phyloP scores from a whole-genome alignment of 2,888 invertebrate genomes.

The Melieria picta region DNA sequence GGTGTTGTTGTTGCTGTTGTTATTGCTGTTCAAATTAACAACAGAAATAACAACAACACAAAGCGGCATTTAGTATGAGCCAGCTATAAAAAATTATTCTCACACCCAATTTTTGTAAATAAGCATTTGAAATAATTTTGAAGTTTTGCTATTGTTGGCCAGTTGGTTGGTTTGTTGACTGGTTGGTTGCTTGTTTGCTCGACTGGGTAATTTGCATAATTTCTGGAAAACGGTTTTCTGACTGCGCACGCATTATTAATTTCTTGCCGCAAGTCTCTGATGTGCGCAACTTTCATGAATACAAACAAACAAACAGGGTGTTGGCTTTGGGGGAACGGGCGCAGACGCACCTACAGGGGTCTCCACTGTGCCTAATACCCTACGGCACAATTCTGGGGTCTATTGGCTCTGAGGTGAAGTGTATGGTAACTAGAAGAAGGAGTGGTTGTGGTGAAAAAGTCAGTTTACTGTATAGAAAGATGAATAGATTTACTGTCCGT shows the following conservation, averaged over 20 bases:
- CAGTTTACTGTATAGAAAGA: no score
- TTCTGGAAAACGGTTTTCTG: slow-evolving; percentile 13
- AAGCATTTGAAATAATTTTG: slow-evolving; percentile 9
- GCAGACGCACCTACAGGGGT: no score
- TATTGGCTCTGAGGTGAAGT: no score
- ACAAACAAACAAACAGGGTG: no score
- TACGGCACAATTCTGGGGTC: no score
- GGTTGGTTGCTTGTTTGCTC: slow-evolving; percentile 39
- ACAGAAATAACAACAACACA: slow-evolving; percentile 6
- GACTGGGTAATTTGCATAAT: slow-evolving; percentile 53
- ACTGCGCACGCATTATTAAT: not conserved
- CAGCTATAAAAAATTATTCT: slow-evolving; percentile 53
- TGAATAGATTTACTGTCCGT: no score
- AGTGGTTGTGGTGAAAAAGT: no score
- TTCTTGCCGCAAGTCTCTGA: no score
- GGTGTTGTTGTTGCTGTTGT: not conserved
- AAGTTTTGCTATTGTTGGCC: slow-evolving; percentile 16
- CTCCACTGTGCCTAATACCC: no score
- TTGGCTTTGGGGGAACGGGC: no score
- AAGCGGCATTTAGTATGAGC: not conserved
- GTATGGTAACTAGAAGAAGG: no score
- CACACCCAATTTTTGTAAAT: slow-evolving; percentile 54
- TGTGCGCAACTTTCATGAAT: no score
- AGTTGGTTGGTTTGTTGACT: slow-evolving; percentile 39
- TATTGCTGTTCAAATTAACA: not conserved